phyloP scores from a whole-genome alignment of 2,113 vertebrate genomes.

The Nothoprocta pentlandii region DNA sequence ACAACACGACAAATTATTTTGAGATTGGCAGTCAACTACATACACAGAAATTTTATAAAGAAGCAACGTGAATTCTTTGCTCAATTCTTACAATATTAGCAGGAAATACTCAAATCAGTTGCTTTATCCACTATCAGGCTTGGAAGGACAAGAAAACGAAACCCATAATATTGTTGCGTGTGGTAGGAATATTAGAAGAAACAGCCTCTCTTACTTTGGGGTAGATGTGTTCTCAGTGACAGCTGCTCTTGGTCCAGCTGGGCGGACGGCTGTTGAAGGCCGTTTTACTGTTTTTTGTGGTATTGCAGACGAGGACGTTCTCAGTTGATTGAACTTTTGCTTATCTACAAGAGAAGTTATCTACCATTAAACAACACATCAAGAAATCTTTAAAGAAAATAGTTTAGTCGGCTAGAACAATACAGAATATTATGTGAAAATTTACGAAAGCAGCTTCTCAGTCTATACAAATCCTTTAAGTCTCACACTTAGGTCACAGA shows the following conservation, averaged over 20 bases:
- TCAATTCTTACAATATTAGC: not conserved
- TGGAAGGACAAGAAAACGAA: not conserved
- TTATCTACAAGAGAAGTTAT: constrained; percentile 67
- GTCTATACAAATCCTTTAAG: not conserved
- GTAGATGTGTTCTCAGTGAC: constrained; percentile 75
- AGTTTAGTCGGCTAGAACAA: not conserved
- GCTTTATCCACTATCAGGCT: not conserved
- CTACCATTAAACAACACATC: not conserved
- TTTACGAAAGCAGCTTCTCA: not conserved
- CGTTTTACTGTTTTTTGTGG: constrained; percentile 66
- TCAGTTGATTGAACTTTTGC: constrained; percentile 57
- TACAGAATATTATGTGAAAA: not conserved
- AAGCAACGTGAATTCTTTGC: not conserved
- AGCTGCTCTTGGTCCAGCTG: constrained; percentile 61
- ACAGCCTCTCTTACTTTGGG: constrained; percentile 74
- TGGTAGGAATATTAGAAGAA: not conserved
- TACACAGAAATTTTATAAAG: not conserved
- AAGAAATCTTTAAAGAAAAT: not conserved
- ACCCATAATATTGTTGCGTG: not conserved
- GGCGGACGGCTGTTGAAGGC: constrained; percentile 75
- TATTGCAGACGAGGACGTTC: constrained; percentile 71
- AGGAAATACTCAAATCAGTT: not conserved
- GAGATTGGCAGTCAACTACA: not conserved
- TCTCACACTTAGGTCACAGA: not conserved
- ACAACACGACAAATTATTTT: not conserved